These are phyloP conservation scores for Drosophila repletoides DNA, from an alignment of 1,140 invertebrate genomes.

Conservation along the genomic window DNA sequence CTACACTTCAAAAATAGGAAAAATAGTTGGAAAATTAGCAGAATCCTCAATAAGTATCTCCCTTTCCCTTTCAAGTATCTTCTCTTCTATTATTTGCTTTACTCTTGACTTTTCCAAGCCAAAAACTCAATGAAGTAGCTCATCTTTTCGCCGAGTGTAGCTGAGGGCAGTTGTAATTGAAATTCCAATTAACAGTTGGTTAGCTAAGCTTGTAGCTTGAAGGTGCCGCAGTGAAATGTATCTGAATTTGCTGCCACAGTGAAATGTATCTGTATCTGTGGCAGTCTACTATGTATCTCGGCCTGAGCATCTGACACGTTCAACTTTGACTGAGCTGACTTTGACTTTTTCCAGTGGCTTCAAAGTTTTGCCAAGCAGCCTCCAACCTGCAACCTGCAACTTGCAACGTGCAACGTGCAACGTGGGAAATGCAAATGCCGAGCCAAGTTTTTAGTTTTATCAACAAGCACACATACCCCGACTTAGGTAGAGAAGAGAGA, in stretches of 20 bases:
- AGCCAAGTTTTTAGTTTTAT: constrained; percentile 40
- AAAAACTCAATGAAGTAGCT: too few relatives aligned
- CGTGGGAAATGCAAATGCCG: constrained; percentile 77
- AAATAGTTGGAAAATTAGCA: too few relatives aligned
- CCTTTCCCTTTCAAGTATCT: too few relatives aligned
- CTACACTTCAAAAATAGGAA: too few relatives aligned
- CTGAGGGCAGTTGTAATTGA: constrained; percentile 19
- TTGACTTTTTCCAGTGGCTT: constrained; percentile 25
- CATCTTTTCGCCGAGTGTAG: too few relatives aligned
- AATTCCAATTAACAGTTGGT: constrained; percentile 72
- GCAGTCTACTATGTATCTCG: constrained; percentile 1
- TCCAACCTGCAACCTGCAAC: too few relatives aligned
- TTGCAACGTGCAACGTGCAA: too few relatives aligned
- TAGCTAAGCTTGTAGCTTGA: too few relatives aligned
- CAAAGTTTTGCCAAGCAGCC: constrained; percentile 39
- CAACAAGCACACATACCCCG: not conserved
- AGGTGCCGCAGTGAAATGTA: constrained; percentile 40
- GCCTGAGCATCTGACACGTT: constrained; percentile 48
- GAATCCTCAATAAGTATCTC: too few relatives aligned
- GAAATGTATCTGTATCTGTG: constrained; percentile 21
- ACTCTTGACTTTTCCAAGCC: too few relatives aligned
- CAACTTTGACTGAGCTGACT: constrained; percentile 51
- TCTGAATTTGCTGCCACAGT: constrained; percentile 10
- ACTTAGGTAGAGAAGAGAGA: not conserved
- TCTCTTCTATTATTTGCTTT: too few relatives aligned